A percentile compares a stretch with the other conserved stretches of the same genome.
Conservation (phyloP, 1,140 invertebrate genomes). For the Heliconius hewitsoni region DNA sequence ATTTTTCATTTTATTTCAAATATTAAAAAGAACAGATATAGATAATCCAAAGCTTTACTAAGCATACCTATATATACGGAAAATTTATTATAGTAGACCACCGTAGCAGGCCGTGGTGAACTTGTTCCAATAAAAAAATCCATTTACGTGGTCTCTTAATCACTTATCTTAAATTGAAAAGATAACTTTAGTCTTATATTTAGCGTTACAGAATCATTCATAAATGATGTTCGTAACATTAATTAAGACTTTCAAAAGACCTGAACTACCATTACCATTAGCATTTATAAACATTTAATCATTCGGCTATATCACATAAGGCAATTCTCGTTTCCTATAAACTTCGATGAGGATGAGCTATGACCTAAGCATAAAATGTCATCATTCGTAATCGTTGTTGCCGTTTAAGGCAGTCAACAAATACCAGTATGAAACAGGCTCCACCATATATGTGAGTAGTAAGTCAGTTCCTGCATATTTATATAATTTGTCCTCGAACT, state of each 20-base stretch:
- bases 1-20: too few relatives aligned
- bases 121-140: too few relatives aligned
- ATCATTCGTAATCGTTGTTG: slow-evolving; percentile 32
- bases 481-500: slow-evolving; percentile 49
- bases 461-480: slow-evolving; percentile 32
- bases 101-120: too few relatives aligned
- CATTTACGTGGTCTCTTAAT: neutral
- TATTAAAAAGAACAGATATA: too few relatives aligned
- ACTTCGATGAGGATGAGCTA: slow-evolving; percentile 25
- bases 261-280: too few relatives aligned
- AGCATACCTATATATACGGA: too few relatives aligned
- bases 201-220: neutral
- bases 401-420: slow-evolving; percentile 35
- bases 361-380: slow-evolving; percentile 36
- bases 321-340: neutral
- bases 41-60: too few relatives aligned
- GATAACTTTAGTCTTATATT: neutral
- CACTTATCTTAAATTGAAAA: neutral
- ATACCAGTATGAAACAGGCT: slow-evolving; percentile 33
- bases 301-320: neutral
- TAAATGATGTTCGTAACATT: neutral
- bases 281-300: neutral
- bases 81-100: too few relatives aligned
- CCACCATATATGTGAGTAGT: slow-evolving; percentile 34
- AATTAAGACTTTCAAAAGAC: too few relatives aligned